Evolutionary conservation across 2,888 invertebrate species (phyloP).

Genomic region (Lomographa bimaculata): DNA sequence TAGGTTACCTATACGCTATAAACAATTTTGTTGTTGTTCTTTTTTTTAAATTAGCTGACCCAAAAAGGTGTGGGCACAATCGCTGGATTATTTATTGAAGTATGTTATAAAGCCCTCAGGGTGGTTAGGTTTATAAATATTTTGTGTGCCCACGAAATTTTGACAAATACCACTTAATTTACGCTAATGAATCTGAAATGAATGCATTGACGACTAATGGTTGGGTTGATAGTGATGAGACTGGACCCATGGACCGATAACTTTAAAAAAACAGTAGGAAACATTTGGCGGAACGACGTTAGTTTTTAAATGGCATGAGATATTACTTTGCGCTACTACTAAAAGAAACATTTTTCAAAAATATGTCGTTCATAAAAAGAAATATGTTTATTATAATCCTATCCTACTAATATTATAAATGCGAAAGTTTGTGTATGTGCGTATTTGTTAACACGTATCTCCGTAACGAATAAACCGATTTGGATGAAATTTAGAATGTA

Average conservation of each 20-base stretch:
- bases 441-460: too few relatives aligned
- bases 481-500: too few relatives aligned
- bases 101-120: conserved; percentile 52
- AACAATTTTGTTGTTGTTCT: conserved; percentile 50
- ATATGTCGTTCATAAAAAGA: too few relatives aligned
- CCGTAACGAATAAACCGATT: too few relatives aligned
- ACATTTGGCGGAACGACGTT: too few relatives aligned
- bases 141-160: conserved; percentile 69
- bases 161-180: conserved; percentile 83
- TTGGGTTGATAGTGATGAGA: conserved; percentile 50
- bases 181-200: conserved; percentile 77
- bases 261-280: conserved; percentile 12
- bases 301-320: too few relatives aligned
- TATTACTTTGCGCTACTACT: too few relatives aligned
- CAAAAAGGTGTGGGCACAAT: conserved; percentile 56
- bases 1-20: conserved; percentile 50
- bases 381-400: too few relatives aligned
- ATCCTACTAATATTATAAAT: too few relatives aligned
- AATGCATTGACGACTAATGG: conserved; percentile 70
- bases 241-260: conserved; percentile 36
- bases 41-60: conserved; percentile 42
- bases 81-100: conserved; percentile 56
- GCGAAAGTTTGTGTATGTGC: too few relatives aligned
- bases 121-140: conserved; percentile 73
- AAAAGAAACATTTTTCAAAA: too few relatives aligned